Percentiles rank a stretch among this genome's conserved stretches.
phyloP scores from a whole-genome alignment of 2,113 vertebrate genomes.

The Nycticryphes semicollaris region DNA sequence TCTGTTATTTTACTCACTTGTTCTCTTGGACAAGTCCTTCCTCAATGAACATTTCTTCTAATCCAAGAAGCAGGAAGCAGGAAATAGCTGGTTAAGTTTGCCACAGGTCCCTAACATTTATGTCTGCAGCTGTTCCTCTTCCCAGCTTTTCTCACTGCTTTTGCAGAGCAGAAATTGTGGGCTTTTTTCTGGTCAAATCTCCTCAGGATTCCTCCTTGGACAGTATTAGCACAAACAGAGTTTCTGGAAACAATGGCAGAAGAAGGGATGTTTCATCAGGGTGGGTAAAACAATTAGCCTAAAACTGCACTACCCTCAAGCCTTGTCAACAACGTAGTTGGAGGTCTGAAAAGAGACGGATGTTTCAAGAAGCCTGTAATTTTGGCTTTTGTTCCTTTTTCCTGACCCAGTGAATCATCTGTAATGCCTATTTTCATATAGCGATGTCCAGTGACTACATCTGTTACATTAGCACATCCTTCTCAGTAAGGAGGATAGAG shows the following conservation, averaged over 20 bases:
- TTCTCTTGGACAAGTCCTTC: neutral
- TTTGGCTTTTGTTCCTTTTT: conserved; percentile 21
- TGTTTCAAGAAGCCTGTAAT: neutral
- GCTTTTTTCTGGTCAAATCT: neutral
- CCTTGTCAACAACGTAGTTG: neutral
- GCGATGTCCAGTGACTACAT: neutral
- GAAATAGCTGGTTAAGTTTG: neutral
- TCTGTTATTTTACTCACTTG: neutral
- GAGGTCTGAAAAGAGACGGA: neutral
- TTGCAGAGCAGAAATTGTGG: neutral
- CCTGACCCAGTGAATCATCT: neutral
- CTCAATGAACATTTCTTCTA: neutral
- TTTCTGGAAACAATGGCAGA: neutral
- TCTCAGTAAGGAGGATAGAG: neutral
- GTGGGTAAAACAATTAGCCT: neutral
- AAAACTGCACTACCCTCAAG: neutral
- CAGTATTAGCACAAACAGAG: neutral
- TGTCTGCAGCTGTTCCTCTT: neutral
- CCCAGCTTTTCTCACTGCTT: neutral
- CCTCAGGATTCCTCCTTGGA: neutral
- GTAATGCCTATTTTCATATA: neutral
- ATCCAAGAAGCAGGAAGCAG: neutral
- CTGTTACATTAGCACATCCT: neutral
- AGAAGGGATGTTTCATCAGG: neutral
- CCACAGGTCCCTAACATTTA: neutral